phyloP scores from a whole-genome alignment of 2,888 invertebrate genomes.

The Metopia argyrocephala region DNA sequence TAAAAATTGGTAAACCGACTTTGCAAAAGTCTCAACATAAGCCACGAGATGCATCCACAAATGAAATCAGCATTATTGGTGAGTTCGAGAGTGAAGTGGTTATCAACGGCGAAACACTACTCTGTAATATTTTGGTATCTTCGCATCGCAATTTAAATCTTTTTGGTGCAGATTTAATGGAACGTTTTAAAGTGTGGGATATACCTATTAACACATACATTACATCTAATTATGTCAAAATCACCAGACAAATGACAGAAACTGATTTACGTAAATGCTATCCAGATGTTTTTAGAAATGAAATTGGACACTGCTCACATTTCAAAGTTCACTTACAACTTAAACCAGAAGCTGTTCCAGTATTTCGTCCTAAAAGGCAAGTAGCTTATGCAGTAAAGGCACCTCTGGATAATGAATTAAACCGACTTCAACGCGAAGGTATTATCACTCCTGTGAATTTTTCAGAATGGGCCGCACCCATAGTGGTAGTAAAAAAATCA shows the following conservation, averaged over 20 bases:
- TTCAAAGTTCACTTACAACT: too few species aligned
- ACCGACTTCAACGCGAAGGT: too few species aligned
- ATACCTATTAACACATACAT: slow-evolving; percentile 29
- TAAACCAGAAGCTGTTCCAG: too few species aligned
- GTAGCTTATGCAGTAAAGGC: slow-evolving; percentile 61
- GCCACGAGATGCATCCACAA: slow-evolving; percentile 45
- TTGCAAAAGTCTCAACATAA: slow-evolving; percentile 17
- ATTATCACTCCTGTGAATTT: too few species aligned
- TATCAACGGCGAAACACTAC: not conserved
- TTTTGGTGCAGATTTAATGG: too few species aligned
- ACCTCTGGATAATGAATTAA: too few species aligned
- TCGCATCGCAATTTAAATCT: too few species aligned
- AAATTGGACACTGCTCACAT: too few species aligned
- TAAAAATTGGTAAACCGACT: slow-evolving; percentile 39
- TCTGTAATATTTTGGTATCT: slow-evolving; percentile 38
- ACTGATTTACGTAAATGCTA: slow-evolving; percentile 27
- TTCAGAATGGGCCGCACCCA: too few species aligned
- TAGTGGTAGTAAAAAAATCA: too few species aligned
- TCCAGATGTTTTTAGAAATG: slow-evolving; percentile 47
- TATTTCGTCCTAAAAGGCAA: slow-evolving; percentile 56
- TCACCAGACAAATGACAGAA: not conserved
- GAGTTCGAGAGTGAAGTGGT: slow-evolving; percentile 20
- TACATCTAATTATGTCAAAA: not conserved
- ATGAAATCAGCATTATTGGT: slow-evolving; percentile 36
- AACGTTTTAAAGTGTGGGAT: slow-evolving; percentile 47